Evolutionary conservation across 1,140 invertebrate genomes (phyloP).

Genomic region (Drosophila tani): DNA sequence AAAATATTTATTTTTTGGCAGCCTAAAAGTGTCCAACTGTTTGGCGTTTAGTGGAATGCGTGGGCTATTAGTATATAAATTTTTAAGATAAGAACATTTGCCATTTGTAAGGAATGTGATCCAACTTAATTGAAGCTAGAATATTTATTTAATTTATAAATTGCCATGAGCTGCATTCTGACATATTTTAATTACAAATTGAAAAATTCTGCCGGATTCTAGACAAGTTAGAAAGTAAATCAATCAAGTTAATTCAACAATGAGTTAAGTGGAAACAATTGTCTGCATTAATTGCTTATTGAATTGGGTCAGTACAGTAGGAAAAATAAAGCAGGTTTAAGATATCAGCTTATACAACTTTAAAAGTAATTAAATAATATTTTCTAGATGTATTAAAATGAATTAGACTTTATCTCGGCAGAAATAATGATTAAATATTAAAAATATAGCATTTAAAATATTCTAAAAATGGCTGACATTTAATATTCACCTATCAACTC

Average conservation of each 20-base stretch:
- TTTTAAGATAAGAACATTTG: not conserved
- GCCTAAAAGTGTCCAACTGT: not conserved
- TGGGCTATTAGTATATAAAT: not conserved
- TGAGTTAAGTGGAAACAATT: slow-evolving; percentile 11
- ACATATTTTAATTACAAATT: not conserved
- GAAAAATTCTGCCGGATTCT: slow-evolving; percentile 1
- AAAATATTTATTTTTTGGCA: slow-evolving; percentile 1
- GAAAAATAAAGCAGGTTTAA: not conserved
- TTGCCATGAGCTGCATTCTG: not conserved
- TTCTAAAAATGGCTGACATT: not conserved
- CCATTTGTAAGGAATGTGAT: not conserved
- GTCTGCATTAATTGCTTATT: not conserved
- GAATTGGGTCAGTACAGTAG: not conserved
- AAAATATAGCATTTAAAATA: no score
- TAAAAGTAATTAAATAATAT: not conserved
- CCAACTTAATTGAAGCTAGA: no score
- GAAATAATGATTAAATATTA: no score
- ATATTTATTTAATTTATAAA: not conserved
- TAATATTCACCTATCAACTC: not conserved
- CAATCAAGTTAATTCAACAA: slow-evolving; percentile 3
- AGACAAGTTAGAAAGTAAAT: slow-evolving; percentile 27
- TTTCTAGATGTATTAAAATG: not conserved
- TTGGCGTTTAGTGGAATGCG: not conserved
- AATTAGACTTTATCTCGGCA: not conserved
- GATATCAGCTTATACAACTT: no score